Evolutionary conservation across 2,797 vertebrate species (phyloP), one percentile per base, ranked within the genome.

Genomic region (Stomatorhinus walkeri): DNA sequence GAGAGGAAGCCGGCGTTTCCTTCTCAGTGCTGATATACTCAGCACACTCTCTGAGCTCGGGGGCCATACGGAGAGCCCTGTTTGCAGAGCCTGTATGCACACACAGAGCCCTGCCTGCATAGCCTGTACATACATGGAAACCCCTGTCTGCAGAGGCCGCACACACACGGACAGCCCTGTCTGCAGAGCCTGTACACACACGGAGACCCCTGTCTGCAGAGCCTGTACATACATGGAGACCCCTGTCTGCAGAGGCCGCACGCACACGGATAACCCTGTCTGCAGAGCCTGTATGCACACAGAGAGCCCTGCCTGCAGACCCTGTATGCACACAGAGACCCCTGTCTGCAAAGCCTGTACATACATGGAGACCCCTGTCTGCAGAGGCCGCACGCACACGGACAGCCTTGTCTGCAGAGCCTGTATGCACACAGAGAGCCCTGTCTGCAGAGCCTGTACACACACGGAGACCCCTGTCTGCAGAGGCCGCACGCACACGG

Each of bases 1-100:
- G 54, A 64, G n/a, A 40, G 86, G 86, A 87, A 87, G 32, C 19
- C 36, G 5, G n/a, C 14, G 19, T 24, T 87, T 87, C 86, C 86
- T 87, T 46, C 9, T 61, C 56, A 24, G 19, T 87, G 86, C 8
- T 4, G 56, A 61, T 46, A 7, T 61, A 22, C 36, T 87, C 56
- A 48, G 43, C 22, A 24, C 22, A 64, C 22, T 64, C 9, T 64
- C 22, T 3, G 24, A 68, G 9, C 24, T 32, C 3, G 0, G 9
- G 9, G 9, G 9, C 10, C 24, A 12, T 0, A 24, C 8, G 0
- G 59, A 64, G 22, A 64, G 22, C 59, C 59, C 59, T 64, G 22
- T 0, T 22, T 4, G 22, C 8, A 28, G 22, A 64, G 8, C 22
- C 61, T 0, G 2, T 10, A 64, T 0, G 0, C 61, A 64, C 59